Conservation (phyloP, 2,797 vertebrate genomes). For the Falco naumanni region DNA sequence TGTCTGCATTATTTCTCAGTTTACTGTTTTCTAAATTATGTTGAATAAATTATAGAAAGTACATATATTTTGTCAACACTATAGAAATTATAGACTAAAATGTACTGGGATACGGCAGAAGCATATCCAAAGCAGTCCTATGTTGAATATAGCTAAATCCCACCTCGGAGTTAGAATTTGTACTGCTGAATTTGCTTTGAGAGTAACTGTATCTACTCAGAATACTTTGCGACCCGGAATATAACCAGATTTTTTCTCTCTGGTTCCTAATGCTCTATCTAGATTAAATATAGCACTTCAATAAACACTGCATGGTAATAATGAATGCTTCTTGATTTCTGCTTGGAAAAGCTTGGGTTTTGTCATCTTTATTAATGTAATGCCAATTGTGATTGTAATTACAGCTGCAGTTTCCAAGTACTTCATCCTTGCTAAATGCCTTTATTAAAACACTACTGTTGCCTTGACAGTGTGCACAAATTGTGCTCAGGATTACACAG, state of each 20-base stretch:
- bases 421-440: not conserved
- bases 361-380: not conserved
- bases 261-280: not conserved
- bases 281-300: not conserved
- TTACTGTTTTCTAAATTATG: not conserved
- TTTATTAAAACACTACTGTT: constrained; percentile 4
- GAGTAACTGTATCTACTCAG: not conserved
- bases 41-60: not conserved
- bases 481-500: not conserved
- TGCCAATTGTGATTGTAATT: constrained; percentile 9
- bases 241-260: not conserved
- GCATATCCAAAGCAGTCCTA: not conserved
- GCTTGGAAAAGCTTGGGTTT: not conserved
- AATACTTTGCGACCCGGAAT: not conserved
- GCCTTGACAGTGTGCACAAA: not conserved
- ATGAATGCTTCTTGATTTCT: not conserved
- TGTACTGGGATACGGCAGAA: not conserved
- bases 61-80: not conserved
- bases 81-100: not conserved
- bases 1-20: not conserved
- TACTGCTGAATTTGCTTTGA: not conserved
- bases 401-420: not conserved
- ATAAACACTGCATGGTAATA: not conserved
- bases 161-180: not conserved
- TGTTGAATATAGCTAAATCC: not conserved